Conservation (phyloP, 2,113 vertebrate genomes). For the Strigops habroptila region DNA sequence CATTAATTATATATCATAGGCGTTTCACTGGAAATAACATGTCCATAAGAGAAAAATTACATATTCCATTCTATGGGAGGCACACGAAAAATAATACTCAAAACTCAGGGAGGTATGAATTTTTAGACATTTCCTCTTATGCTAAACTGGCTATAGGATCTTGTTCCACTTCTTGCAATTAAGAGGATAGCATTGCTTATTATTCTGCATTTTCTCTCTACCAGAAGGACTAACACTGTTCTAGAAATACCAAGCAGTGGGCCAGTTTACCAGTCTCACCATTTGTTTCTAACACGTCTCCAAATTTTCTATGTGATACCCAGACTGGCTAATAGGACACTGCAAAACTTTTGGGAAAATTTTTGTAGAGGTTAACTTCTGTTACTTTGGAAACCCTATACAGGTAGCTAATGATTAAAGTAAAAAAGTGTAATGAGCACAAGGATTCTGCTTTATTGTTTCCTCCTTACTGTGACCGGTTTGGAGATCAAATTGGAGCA, state of each 20-base stretch:
- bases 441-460: conserved; percentile 36
- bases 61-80: conserved; percentile 76
- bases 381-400: conserved; percentile 25
- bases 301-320: conserved; percentile 26
- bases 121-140: conserved; percentile 77
- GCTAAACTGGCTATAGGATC: conserved; percentile 75
- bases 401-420: conserved; percentile 30
- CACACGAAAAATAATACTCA: conserved; percentile 77
- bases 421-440: neutral
- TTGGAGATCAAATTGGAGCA: conserved; percentile 41
- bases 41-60: conserved; percentile 76
- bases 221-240: conserved; percentile 69
- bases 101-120: conserved; percentile 77
- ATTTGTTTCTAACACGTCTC: conserved; percentile 51
- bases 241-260: conserved; percentile 56
- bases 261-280: conserved; percentile 46
- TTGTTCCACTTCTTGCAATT: conserved; percentile 76
- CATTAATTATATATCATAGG: conserved; percentile 76
- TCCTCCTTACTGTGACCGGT: conserved; percentile 18
- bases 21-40: conserved; percentile 78
- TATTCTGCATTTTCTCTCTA: conserved; percentile 73
- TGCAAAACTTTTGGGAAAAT: conserved; percentile 43
- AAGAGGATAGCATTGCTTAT: conserved; percentile 74
- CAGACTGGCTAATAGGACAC: conserved; percentile 57
- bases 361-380: conserved; percentile 13